Evolutionary conservation across 2,113 vertebrate genomes (phyloP).

Genomic region (Neodontobutis hainanensis): DNA sequence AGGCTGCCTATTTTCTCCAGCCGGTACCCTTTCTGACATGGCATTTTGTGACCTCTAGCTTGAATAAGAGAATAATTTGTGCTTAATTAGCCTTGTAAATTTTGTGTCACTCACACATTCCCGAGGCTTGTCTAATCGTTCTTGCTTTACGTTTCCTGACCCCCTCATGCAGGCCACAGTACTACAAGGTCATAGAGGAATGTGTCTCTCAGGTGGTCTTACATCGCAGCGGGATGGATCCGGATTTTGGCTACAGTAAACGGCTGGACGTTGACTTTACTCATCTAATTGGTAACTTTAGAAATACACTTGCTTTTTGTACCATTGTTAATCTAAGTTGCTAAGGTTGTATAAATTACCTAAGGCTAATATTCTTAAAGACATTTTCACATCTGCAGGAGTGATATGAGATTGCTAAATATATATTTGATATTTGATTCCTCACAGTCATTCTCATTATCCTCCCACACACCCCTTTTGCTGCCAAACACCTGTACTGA

Average conservation of each 20-base stretch:
- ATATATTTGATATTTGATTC: constrained; percentile 24
- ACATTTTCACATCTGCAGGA: neutral
- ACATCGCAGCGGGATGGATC: constrained; percentile 92
- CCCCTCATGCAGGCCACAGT: constrained; percentile 85
- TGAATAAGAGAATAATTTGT: constrained; percentile 66
- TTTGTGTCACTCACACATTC: constrained; percentile 65
- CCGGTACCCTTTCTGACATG: constrained; percentile 51
- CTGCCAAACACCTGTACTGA: constrained; percentile 54
- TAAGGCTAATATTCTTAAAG: neutral
- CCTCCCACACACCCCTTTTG: constrained; percentile 13
- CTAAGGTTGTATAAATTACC: neutral
- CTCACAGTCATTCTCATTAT: constrained; percentile 53
- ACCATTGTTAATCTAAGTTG: neutral
- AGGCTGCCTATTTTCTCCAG: constrained; percentile 57
- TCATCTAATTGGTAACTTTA: constrained; percentile 85
- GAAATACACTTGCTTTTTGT: neutral
- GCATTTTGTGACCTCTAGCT: constrained; percentile 74
- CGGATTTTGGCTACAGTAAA: constrained; percentile 92
- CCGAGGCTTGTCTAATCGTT: constrained; percentile 60
- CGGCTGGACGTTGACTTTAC: constrained; percentile 91
- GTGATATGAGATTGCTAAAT: constrained; percentile 31
- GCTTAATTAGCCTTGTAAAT: constrained; percentile 66
- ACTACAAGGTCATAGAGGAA: constrained; percentile 98
- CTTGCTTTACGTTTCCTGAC: constrained; percentile 46
- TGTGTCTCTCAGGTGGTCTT: constrained; percentile 93